Base-by-base conservation (phyloP, 2,113 vertebrate species). In the Steatornis caripensis region DNA sequence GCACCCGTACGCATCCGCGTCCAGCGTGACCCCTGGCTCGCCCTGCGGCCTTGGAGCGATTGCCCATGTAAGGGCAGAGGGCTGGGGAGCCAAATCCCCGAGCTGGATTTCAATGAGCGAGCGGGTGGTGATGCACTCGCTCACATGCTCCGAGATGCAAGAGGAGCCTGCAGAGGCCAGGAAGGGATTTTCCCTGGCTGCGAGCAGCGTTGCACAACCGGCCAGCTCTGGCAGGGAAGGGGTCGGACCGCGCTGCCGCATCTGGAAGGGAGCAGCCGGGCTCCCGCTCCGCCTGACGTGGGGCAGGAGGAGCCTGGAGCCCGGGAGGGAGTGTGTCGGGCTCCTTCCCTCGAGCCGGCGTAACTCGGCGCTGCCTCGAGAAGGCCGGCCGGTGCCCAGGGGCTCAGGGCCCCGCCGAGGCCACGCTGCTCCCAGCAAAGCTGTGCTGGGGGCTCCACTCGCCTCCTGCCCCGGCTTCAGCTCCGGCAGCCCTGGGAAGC, bases 1-100 rank as follows among this genome's bases (percentile, higher is more conserved):
- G 75, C 55, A 87, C 43, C 70, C 12, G 7, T 45, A 48, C 27
- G 75, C 4, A 3, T 65, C 66, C n/a, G 66, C 2, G 0, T 78
- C 72, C 39, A 4, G 22, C 4, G 2, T 90, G 89, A 74, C 89
- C 89, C 61, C 39, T 8, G 61, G 79, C 84, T 89, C 6, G 7
- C 54, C 65, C 61, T 2, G 37, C 75, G 37, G 21, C 68, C 55
- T 69, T 3, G 2, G 36, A 86, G 83, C 51, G 0, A 43, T 85
- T 96, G 94, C 82, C 94, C 95, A 93, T 93, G 95, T 96, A 95
- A 96, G 95, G 97, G 79, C 95, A 92, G 96, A 74, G 90, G 94
- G 85, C 32, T 4, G 58, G 24, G 64, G 83, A 96, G 93, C 83
- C 92, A 90, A 89, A 88, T 48, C 66, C 85, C 54, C 2, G 8